Conservation (phyloP, 2,888 invertebrate species). For the Stenodema calcarata region DNA sequence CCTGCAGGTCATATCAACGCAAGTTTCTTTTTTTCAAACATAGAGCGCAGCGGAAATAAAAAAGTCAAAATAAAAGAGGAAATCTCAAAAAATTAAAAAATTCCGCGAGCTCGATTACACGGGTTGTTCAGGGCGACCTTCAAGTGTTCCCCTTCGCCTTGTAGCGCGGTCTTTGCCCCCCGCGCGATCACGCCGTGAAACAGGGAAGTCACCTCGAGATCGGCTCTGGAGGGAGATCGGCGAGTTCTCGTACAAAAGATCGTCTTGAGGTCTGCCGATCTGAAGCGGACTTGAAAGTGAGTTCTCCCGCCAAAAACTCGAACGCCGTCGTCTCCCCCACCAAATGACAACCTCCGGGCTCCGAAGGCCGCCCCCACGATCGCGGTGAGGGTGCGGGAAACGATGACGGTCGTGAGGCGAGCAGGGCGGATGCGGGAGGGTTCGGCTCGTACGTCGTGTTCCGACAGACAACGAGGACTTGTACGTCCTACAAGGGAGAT, state of each 20-base stretch:
- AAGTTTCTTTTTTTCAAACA: not conserved
- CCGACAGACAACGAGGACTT: too few relatives aligned
- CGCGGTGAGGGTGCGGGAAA: not conserved
- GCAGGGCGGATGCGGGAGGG: not conserved
- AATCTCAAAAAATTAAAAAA: not conserved
- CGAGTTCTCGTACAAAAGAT: not conserved
- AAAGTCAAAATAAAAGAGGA: not conserved
- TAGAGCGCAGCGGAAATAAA: not conserved
- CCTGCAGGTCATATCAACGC: not conserved
- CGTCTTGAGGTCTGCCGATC: not conserved
- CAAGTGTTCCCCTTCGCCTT: not conserved
- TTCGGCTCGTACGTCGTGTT: too few relatives aligned
- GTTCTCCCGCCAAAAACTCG: not conserved
- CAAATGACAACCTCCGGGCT: not conserved
- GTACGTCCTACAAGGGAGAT: too few relatives aligned
- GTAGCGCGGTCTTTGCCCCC: constrained; percentile 24
- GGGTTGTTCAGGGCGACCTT: constrained; percentile 11
- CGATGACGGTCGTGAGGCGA: not conserved
- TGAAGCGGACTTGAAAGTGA: not conserved
- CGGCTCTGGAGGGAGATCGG: not conserved
- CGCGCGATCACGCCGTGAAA: not conserved
- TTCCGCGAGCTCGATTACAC: not conserved
- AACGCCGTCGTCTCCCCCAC: too few relatives aligned
- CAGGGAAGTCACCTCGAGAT: constrained; percentile 2
- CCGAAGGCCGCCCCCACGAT: not conserved